Conservation (phyloP, 2,888 invertebrate genomes). For the Eustalomyia histrio region DNA sequence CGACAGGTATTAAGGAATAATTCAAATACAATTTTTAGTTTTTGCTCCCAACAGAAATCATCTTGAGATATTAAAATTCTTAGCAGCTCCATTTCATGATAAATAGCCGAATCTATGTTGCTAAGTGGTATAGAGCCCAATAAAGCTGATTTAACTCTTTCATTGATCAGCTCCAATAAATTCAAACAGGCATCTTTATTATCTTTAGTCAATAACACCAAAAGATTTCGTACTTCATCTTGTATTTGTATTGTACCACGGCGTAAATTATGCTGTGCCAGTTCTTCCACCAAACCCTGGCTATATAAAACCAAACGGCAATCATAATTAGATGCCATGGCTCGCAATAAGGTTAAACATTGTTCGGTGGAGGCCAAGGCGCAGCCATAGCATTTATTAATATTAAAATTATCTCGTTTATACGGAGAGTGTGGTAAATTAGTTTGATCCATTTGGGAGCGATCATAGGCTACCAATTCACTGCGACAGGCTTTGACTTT, state of each 20-base stretch:
- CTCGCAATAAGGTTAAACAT: slow-evolving; percentile 93
- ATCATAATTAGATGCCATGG: slow-evolving; percentile 89
- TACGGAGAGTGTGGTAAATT: slow-evolving; percentile 68
- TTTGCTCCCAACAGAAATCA: slow-evolving; percentile 97
- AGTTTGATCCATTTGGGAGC: slow-evolving; percentile 83
- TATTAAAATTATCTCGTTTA: slow-evolving; percentile 73
- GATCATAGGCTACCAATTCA: slow-evolving; percentile 94
- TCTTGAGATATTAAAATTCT: slow-evolving; percentile 94
- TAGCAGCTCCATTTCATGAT: slow-evolving; percentile 93
- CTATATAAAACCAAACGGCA: slow-evolving; percentile 88
- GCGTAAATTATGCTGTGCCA: slow-evolving; percentile 93
- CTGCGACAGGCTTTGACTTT: slow-evolving; percentile 94
- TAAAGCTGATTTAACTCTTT: slow-evolving; percentile 90
- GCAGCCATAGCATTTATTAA: slow-evolving; percentile 91
- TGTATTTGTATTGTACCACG: slow-evolving; percentile 92
- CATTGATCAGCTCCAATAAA: slow-evolving; percentile 84
- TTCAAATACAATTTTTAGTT: slow-evolving; percentile 92
- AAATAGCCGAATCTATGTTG: slow-evolving; percentile 87
- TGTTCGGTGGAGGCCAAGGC: slow-evolving; percentile 95
- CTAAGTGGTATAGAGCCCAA: slow-evolving; percentile 87
- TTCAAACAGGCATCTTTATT: slow-evolving; percentile 88
- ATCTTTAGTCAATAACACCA: slow-evolving; percentile 93
- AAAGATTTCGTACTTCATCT: slow-evolving; percentile 92
- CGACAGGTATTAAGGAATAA: slow-evolving; percentile 90
- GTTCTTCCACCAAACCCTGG: slow-evolving; percentile 92